Evolutionary conservation across 2,113 vertebrate genomes (phyloP).

Genomic region (Kryptolebias marmoratus): DNA sequence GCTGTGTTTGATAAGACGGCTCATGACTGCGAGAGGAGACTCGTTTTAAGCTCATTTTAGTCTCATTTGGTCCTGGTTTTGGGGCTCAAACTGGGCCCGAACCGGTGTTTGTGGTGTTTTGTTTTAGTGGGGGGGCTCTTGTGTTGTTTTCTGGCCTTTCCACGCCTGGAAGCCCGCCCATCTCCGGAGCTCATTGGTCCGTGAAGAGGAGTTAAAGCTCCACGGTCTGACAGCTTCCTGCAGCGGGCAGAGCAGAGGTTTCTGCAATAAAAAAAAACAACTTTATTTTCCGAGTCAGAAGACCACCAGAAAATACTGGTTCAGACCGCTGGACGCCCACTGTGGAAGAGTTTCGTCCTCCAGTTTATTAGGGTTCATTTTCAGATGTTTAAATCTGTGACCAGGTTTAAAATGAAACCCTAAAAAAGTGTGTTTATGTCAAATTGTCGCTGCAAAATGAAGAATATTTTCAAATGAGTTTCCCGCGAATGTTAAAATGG

Average conservation of each 20-base stretch:
- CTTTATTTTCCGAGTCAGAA: constrained; percentile 48
- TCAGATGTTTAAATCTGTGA: neutral
- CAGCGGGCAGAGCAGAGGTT: constrained; percentile 43
- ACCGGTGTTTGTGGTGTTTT: constrained; percentile 41
- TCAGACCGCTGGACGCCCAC: constrained; percentile 30
- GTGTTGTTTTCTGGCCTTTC: constrained; percentile 74
- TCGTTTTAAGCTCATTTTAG: neutral
- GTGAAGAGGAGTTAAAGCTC: constrained; percentile 40
- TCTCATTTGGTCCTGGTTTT: neutral
- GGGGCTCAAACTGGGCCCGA: constrained; percentile 24
- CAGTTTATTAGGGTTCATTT: constrained; percentile 6
- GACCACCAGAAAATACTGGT: constrained; percentile 37
- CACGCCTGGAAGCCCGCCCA: constrained; percentile 65
- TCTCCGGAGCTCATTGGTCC: constrained; percentile 68
- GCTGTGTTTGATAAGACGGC: constrained; percentile 35
- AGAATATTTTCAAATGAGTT: too few species aligned
- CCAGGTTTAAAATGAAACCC: too few species aligned
- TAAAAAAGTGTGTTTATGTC: neutral
- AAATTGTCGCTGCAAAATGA: too few species aligned
- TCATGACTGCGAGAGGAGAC: constrained; percentile 16
- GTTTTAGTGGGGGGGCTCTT: constrained; percentile 46
- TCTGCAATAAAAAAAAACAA: constrained; percentile 16
- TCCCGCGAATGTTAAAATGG: too few species aligned
- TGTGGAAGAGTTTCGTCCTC: constrained; percentile 10
- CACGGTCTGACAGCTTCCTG: constrained; percentile 63